Evolutionary conservation across 1,140 invertebrate species (phyloP).

Genomic region (Nymphalis io): DNA sequence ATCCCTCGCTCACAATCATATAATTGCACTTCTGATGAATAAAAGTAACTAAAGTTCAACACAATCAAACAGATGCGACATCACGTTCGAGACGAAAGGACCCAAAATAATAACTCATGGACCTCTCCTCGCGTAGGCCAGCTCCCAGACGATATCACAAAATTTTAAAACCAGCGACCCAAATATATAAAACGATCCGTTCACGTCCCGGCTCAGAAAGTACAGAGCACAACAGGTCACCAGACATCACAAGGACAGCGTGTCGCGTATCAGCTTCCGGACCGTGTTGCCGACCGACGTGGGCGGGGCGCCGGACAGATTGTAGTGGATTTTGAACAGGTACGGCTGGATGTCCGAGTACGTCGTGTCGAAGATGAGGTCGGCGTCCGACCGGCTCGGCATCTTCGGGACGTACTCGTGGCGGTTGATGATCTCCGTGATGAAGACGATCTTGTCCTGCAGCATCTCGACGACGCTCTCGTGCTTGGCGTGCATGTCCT

Average conservation of each 20-base stretch:
- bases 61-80: conserved; percentile 21
- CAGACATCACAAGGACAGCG: conserved; percentile 86
- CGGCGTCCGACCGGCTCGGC: conserved; percentile 94
- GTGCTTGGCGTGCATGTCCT: conserved; percentile 92
- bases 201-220: conserved; percentile 21
- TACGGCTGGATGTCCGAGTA: conserved; percentile 97
- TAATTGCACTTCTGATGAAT: conserved; percentile 49
- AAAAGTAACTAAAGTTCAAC: conserved; percentile 32
- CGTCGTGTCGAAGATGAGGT: conserved; percentile 96
- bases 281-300: conserved; percentile 92
- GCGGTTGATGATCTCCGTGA: conserved; percentile 96
- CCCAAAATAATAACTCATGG: conserved; percentile 15
- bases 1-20: conserved; percentile 36
- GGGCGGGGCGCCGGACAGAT: conserved; percentile 85
- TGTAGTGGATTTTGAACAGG: conserved; percentile 93
- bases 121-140: conserved; percentile 5
- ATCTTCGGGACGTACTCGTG: conserved; percentile 98
- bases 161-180: conserved; percentile 35
- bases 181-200: conserved; percentile 30
- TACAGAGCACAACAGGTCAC: conserved; percentile 23
- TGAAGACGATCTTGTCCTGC: conserved; percentile 95
- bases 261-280: conserved; percentile 94
- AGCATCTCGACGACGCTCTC: conserved; percentile 95
- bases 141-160: conserved; percentile 35
- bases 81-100: conserved; percentile 10